phyloP scores from a whole-genome alignment of 1,140 invertebrate genomes.

The Rhopalosiphum maidis region DNA sequence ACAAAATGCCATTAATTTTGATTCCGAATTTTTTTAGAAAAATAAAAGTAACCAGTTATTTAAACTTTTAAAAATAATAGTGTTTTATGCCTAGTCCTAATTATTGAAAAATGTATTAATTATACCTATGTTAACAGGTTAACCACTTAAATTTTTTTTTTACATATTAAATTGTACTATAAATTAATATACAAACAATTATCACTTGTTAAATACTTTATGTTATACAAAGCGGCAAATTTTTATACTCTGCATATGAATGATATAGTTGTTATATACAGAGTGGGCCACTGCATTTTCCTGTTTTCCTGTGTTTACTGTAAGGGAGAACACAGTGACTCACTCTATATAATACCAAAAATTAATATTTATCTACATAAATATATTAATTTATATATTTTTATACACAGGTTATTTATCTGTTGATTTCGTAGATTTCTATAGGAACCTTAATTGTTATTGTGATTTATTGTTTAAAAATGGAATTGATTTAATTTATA shows the following conservation, averaged over 20 bases:
- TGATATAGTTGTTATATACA: conserved; percentile 48
- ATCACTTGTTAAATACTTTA: conserved; percentile 53
- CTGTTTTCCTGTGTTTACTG: not conserved
- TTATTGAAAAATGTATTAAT: conserved; percentile 36
- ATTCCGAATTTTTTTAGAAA: conserved; percentile 47
- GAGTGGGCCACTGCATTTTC: not conserved
- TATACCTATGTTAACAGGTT: conserved; percentile 46
- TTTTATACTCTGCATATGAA: conserved; percentile 27
- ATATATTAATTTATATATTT: conserved; percentile 50
- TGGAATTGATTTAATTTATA: conserved; percentile 51
- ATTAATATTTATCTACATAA: conserved; percentile 45
- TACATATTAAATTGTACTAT: conserved; percentile 19
- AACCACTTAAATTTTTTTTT: conserved; percentile 39
- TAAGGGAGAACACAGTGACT: not conserved
- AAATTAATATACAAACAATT: conserved; percentile 48
- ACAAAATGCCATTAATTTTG: conserved; percentile 51
- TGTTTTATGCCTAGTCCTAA: conserved; percentile 47
- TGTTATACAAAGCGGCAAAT: conserved; percentile 41
- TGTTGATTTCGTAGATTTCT: conserved; percentile 52
- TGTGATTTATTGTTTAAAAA: conserved; percentile 57
- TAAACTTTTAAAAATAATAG: conserved; percentile 21
- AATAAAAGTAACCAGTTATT: conserved; percentile 31
- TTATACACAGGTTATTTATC: conserved; percentile 52
- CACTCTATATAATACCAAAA: conserved; percentile 28
- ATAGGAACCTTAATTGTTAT: conserved; percentile 50